Evolutionary conservation across 1,140 invertebrate genomes (phyloP), one percentile per base, ranked within the genome.

Genomic region (Ips typographus): DNA sequence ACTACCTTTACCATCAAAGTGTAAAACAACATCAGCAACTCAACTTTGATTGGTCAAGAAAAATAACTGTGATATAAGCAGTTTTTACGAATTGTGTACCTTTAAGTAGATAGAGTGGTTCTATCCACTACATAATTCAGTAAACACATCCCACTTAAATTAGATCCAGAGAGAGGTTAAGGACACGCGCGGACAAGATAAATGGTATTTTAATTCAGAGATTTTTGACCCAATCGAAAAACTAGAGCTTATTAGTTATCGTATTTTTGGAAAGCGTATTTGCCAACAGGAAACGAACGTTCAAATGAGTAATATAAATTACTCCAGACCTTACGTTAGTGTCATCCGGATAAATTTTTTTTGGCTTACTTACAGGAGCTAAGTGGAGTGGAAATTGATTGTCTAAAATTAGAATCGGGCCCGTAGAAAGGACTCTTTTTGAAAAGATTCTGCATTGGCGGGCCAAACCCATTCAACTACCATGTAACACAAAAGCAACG

Each of bases 331-430:
- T 55, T 65, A 65, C 62, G 62, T 65, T 42, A 47, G 51, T 65
- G 62, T 55, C 62, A 51, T 56, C 60, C 8, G 39, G 51, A 55
- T 47, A 4, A 43, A 37, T 56, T 56, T 55, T 62, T 62, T 42
- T 65, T 65, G 62, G 62, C 62, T 55, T 65, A 65, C 62, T 65
- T 65, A 65, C 62, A 65, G 51, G 39, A 55, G 39, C 47, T 65
- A 65, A 65, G 62, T 65, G 51, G 62, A 65, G 52, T 65, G 40
- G 62, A 65, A 65, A 65, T 65, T 65, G 62, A 65, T 65, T 55
- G 56, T 65, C 62, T 65, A 65, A 65, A 65, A 41, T 65, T 65
- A 65, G 55, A 56, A 65, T 39, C 61, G 37, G 49, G 47, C 52
- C 22, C 62, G 51, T 55, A 65, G 62, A 65, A 65, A 65, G 62